Evolutionary conservation across 1,140 invertebrate genomes (phyloP).

Genomic region (Pogonomyrmex barbatus): DNA sequence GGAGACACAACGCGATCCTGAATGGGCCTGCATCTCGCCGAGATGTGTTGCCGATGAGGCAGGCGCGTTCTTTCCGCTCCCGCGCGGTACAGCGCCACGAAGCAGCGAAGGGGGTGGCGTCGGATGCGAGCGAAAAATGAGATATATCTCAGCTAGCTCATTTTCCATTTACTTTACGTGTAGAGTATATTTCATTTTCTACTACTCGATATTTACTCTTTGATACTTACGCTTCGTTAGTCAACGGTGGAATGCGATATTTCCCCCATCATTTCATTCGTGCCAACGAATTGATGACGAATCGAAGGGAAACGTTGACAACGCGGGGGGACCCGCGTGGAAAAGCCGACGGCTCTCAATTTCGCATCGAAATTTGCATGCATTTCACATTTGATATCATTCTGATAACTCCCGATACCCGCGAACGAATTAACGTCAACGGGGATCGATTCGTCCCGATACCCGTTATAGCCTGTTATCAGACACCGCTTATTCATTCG

Average conservation of each 20-base stretch:
- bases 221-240: background rate
- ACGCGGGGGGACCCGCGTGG: background rate
- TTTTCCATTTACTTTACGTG: background rate
- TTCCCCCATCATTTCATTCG: background rate
- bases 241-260: background rate
- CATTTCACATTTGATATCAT: background rate
- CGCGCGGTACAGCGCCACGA: too few species aligned
- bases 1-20: slow-evolving; percentile 2
- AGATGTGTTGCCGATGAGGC: background rate
- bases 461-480: slow-evolving; percentile 5
- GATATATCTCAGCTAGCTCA: background rate
- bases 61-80: background rate
- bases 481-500: slow-evolving; percentile 5
- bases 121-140: background rate
- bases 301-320: background rate
- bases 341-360: slow-evolving; percentile 20
- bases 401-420: slow-evolving; percentile 31
- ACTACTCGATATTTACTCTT: background rate
- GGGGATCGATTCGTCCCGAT: background rate
- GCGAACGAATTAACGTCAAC: slow-evolving; percentile 16
- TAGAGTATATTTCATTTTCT: background rate
- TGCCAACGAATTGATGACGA: background rate
- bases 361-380: background rate
- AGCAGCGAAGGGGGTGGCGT: background rate
- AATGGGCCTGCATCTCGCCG: slow-evolving; percentile 32